Evolutionary conservation across 2,113 vertebrate species (phyloP).

Genomic region (Colossoma macropomum): DNA sequence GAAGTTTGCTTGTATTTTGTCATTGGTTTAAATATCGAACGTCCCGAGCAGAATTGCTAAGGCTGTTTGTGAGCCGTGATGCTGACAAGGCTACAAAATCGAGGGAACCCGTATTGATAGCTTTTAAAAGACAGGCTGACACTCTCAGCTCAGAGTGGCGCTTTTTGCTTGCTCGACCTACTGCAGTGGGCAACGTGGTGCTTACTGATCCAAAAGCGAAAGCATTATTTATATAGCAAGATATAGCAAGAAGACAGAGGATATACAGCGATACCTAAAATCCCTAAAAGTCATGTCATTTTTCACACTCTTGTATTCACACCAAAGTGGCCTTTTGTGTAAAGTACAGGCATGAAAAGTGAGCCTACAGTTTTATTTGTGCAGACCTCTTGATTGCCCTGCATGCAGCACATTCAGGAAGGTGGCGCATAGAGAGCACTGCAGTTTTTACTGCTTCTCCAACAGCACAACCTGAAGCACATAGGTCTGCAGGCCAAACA

Average conservation of each 20-base stretch:
- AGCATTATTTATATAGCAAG: background rate
- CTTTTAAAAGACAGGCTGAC: background rate
- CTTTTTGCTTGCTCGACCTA: background rate
- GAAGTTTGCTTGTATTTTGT: background rate
- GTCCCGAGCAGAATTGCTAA: background rate
- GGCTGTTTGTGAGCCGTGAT: background rate
- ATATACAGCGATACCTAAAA: background rate
- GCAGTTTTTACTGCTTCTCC: background rate
- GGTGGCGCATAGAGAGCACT: background rate
- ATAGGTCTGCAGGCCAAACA: background rate
- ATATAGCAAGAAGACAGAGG: background rate
- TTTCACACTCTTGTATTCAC: background rate
- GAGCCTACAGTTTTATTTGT: background rate
- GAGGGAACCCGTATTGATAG: background rate
- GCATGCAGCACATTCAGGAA: background rate
- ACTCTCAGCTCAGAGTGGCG: constrained; percentile 7
- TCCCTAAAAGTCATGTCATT: background rate
- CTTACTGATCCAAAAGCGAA: constrained; percentile 25
- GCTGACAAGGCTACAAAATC: background rate
- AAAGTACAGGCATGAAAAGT: too few species aligned
- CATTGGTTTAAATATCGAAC: background rate
- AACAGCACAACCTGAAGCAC: background rate
- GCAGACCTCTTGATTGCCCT: background rate
- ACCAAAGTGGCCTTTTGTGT: background rate
- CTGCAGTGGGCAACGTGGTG: constrained; percentile 21